Conservation (phyloP, 35 echinoderm and acorn worm species). For the Chiridota heheva region DNA sequence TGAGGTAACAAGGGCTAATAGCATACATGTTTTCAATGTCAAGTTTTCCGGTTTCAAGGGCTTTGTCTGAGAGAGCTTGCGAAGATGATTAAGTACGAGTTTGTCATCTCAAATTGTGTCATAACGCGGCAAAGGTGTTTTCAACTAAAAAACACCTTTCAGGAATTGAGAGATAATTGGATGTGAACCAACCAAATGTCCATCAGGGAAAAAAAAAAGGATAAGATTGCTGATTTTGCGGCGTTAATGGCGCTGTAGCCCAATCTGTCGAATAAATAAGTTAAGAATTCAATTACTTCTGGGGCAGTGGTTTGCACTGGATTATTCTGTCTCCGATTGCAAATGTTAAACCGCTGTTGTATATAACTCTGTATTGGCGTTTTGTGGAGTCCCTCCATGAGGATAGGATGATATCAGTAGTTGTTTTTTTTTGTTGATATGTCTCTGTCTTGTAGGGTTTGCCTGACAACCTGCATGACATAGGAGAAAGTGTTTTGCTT, state of each 20-base stretch:
- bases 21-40: slow-evolving; percentile 21
- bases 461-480: too few species aligned
- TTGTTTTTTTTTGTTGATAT: slow-evolving; percentile 16
- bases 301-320: not conserved
- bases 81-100: slow-evolving; percentile 1
- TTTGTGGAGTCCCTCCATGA: slow-evolving; percentile 46
- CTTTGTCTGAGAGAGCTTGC: not conserved
- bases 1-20: slow-evolving; percentile 24
- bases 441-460: not conserved
- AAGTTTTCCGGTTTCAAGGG: slow-evolving; percentile 22
- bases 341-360: slow-evolving; percentile 11
- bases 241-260: slow-evolving; percentile 26
- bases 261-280: not conserved
- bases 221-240: not conserved
- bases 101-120: slow-evolving; percentile 15
- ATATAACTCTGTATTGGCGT: slow-evolving; percentile 31
- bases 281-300: not conserved
- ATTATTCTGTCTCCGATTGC: slow-evolving; percentile 27
- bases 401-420: slow-evolving; percentile 27
- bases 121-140: slow-evolving; percentile 8
- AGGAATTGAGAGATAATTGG: slow-evolving; percentile 10
- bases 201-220: slow-evolving; percentile 1
- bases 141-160: slow-evolving; percentile 38
- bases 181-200: slow-evolving; percentile 4
- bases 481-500: too few species aligned